Conservation (phyloP, 1,140 invertebrate genomes). For the Sweltsa coloradensis region DNA sequence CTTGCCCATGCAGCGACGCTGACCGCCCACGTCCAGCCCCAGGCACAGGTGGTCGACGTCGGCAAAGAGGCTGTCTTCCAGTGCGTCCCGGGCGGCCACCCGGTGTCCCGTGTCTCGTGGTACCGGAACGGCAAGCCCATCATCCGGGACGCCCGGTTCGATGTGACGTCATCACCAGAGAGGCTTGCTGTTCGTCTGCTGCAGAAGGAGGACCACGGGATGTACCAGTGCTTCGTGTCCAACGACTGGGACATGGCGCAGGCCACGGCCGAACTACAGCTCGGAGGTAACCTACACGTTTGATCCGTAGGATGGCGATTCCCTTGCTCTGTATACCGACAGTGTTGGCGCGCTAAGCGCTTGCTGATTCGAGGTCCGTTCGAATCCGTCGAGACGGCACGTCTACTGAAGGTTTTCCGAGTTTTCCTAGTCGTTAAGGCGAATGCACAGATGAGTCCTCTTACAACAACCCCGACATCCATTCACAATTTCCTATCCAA, state of each 20-base stretch:
- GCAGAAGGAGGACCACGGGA: constrained; percentile 64
- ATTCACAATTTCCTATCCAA: too few relatives aligned
- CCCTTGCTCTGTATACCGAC: too few relatives aligned
- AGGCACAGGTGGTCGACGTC: constrained; percentile 63
- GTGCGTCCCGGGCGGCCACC: constrained; percentile 76
- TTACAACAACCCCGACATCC: too few relatives aligned
- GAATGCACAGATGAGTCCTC: too few relatives aligned
- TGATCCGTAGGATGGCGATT: too few relatives aligned
- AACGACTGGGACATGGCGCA: constrained; percentile 78
- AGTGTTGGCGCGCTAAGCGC: too few relatives aligned
- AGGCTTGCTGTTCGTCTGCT: constrained; percentile 51
- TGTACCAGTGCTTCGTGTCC: constrained; percentile 82
- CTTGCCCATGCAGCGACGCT: constrained; percentile 53
- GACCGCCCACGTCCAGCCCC: constrained; percentile 57
- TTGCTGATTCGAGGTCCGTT: too few relatives aligned
- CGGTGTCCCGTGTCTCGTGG: constrained; percentile 69
- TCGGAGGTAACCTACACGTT: constrained; percentile 83
- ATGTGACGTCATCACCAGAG: constrained; percentile 20
- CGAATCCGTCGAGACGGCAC: too few relatives aligned
- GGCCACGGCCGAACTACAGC: constrained; percentile 63
- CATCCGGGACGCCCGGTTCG: constrained; percentile 13
- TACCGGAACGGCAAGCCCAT: constrained; percentile 66
- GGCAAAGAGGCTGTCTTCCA: constrained; percentile 71
- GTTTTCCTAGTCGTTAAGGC: too few relatives aligned
- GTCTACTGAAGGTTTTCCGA: too few relatives aligned